Evolutionary conservation across 2,113 vertebrate genomes (phyloP).

Genomic region (Limnothrissa miodon): DNA sequence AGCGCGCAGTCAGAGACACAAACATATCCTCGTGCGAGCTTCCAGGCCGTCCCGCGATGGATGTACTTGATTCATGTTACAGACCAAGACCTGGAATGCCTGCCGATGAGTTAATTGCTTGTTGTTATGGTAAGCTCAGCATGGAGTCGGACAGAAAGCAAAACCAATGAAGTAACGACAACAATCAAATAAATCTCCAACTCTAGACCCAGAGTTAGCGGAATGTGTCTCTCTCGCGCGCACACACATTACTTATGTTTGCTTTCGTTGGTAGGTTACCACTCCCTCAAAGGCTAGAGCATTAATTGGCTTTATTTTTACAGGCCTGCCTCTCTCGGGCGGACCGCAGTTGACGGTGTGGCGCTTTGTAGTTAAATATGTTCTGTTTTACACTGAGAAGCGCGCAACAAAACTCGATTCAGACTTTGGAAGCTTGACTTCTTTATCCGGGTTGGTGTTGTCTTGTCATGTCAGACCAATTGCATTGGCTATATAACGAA

Average conservation of each 20-base stretch:
- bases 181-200: slow-evolving; percentile 16
- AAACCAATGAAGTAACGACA: neutral
- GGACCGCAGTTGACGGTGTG: neutral
- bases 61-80: slow-evolving; percentile 51
- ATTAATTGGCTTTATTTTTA: slow-evolving; percentile 36
- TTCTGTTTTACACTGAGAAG: neutral
- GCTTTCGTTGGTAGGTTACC: slow-evolving; percentile 40
- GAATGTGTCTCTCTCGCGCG: slow-evolving; percentile 11
- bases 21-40: slow-evolving; percentile 54
- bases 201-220: slow-evolving; percentile 1
- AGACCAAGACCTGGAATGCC: slow-evolving; percentile 51
- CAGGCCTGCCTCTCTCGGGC: slow-evolving; percentile 22
- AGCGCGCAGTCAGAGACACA: slow-evolving; percentile 36
- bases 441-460: neutral
- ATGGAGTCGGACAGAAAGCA: neutral
- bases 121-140: slow-evolving; percentile 38
- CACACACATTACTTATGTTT: slow-evolving; percentile 40
- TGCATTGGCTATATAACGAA: neutral
- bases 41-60: slow-evolving; percentile 43
- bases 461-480: neutral
- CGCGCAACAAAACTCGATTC: neutral
- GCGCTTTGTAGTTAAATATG: neutral
- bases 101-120: slow-evolving; percentile 45
- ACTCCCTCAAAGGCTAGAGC: slow-evolving; percentile 53
- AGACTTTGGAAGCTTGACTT: neutral